Conservation (phyloP, 2,797 vertebrate species). For the Chelonia mydas region DNA sequence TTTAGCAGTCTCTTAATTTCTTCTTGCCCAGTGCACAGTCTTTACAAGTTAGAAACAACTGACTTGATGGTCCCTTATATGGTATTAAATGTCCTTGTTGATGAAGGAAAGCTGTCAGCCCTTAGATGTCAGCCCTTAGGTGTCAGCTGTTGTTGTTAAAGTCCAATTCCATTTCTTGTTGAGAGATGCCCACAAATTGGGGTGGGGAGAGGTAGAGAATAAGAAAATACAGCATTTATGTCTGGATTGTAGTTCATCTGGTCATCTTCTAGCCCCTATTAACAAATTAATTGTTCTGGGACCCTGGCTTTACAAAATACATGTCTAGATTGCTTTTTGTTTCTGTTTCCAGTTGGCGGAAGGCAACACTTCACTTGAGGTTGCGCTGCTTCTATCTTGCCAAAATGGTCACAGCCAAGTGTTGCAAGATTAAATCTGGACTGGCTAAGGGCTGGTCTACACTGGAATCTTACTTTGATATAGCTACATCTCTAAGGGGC, state of each 20-base stretch:
- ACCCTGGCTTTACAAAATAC: background rate
- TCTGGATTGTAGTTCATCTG: too few species aligned
- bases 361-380: background rate
- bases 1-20: background rate
- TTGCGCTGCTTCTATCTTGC: slow-evolving; percentile 14
- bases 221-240: too few species aligned
- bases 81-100: background rate
- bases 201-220: background rate
- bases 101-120: background rate
- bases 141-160: background rate
- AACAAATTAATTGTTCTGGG: background rate
- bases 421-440: slow-evolving; percentile 5
- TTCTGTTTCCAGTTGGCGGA: background rate
- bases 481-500: too few species aligned
- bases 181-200: background rate
- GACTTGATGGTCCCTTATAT: background rate
- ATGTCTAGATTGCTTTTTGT: background rate
- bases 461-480: too few species aligned
- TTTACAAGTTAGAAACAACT: slow-evolving; percentile 6
- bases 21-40: background rate
- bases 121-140: background rate
- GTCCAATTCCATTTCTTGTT: background rate
- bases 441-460: background rate
- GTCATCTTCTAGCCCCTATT: background rate
- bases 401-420: background rate